These are phyloP conservation scores for Centropristis striata DNA, from an alignment of 2,113 vertebrate genomes.

Conservation along the genomic window DNA sequence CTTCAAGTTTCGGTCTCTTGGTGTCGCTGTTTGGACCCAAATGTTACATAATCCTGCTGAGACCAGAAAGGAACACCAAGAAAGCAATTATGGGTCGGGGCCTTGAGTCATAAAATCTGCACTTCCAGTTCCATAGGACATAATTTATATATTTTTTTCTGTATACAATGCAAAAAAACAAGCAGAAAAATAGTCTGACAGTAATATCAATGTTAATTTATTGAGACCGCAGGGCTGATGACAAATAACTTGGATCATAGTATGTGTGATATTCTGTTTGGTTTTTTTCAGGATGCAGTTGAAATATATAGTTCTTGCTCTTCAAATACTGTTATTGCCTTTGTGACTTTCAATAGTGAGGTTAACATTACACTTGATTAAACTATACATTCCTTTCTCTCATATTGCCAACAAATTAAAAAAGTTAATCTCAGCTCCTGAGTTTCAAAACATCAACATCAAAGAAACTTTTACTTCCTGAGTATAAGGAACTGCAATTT, in stretches of 20 bases:
- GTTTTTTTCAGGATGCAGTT: not conserved
- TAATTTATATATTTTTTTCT: not conserved
- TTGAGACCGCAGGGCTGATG: not conserved
- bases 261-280: not conserved
- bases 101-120: not conserved
- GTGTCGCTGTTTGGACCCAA: conserved; percentile 81
- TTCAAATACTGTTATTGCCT: not conserved
- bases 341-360: not conserved
- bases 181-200: not conserved
- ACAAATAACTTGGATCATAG: not conserved
- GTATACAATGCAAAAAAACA: not conserved
- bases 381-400: not conserved
- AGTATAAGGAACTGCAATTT: too few species aligned
- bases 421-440: not conserved
- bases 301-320: not conserved
- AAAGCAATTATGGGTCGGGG: conserved; percentile 68
- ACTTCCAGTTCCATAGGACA: not conserved
- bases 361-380: not conserved
- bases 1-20: conserved; percentile 82
- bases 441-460: not conserved
- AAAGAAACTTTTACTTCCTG: not conserved
- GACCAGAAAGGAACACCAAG: conserved; percentile 82
- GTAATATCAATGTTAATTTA: not conserved
- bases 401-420: not conserved
- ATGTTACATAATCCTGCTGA: conserved; percentile 83